Conservation (phyloP, 2,797 vertebrate species). For the Poeciliopsis gracilis region DNA sequence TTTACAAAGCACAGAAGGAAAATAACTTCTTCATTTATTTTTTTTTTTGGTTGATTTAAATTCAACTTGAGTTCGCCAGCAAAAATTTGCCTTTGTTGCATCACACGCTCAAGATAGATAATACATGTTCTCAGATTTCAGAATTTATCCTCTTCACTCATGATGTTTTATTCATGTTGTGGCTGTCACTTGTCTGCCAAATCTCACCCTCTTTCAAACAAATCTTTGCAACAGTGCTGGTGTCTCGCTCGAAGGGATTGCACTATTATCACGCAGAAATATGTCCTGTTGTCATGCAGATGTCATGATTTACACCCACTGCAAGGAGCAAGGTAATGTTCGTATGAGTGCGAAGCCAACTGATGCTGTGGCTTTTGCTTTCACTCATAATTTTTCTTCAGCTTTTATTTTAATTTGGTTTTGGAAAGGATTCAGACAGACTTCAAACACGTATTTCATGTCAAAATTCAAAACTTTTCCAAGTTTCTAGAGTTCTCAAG, state of each 20-base stretch:
- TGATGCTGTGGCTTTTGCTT: not conserved
- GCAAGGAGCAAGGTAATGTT: constrained; percentile 34
- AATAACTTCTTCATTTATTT: constrained; percentile 27
- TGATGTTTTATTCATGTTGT: constrained; percentile 68
- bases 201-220: constrained; percentile 50
- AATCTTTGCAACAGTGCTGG: constrained; percentile 43
- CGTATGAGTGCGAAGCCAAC: constrained; percentile 10
- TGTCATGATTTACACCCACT: constrained; percentile 37
- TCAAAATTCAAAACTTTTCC: not conserved
- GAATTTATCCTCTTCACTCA: constrained; percentile 43
- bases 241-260: constrained; percentile 36
- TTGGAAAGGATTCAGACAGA: not conserved
- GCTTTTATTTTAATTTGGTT: not conserved
- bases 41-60: constrained; percentile 18
- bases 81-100: constrained; percentile 46
- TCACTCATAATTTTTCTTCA: constrained; percentile 23
- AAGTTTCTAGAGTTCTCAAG: not conserved
- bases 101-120: constrained; percentile 37
- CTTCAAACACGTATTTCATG: not conserved
- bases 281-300: constrained; percentile 38
- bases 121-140: constrained; percentile 37
- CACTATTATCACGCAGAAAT: constrained; percentile 32
- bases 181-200: constrained; percentile 62
- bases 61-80: constrained; percentile 29
- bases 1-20: not conserved